Base-by-base conservation (phyloP, 2,797 vertebrate species). In the Manis pentadactyla region DNA sequence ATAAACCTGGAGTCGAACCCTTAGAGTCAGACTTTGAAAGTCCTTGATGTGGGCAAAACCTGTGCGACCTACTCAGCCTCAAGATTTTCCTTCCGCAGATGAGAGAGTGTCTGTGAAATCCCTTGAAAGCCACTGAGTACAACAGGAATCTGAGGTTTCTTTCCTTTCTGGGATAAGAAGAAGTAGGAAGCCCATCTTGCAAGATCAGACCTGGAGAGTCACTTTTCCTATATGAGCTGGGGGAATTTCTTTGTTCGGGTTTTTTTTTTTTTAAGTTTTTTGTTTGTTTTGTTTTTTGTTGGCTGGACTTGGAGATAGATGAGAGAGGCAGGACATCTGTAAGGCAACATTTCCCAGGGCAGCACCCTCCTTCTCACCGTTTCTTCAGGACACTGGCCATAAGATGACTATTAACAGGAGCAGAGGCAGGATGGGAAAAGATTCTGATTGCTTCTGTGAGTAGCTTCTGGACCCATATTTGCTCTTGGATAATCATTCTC, bases 391-490 rank as follows among this genome's bases (percentile, higher is more conserved):
- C 59, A 27, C 0, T 17, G 8, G 57, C 4, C 19, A 23, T 25
- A 23, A 13, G 15, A 3, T 71, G 13, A n/a, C 42, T 37, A 8
- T 23, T 55, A 25, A 7, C 12, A 42, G 9, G 31, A 74, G 74
- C 29, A n/a, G 29, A 37, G n/a, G 51, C 19, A 46, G 46, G 51
- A 66, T 8, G 34, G 18, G 13, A 25, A 71, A 55, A 5, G 13
- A 17, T 17, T 55, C 31, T 46, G 2, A 4, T 12, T 31, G n/a
- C 25, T 42, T 53, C 29, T 13, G 21, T 17, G n/a, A 71, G 42
- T 6, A 68, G 21, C 59, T 57, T 92, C 79, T 42, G n/a, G 57
- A 87, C 21, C 13, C 88, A 49, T 4, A 75, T 63, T 87, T 87
- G 3, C 29, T 79, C 37, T 59, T 69, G 13, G 31, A 46, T 68